phyloP scores from a whole-genome alignment of 2,113 vertebrate genomes.

The Pollachius pollachius region DNA sequence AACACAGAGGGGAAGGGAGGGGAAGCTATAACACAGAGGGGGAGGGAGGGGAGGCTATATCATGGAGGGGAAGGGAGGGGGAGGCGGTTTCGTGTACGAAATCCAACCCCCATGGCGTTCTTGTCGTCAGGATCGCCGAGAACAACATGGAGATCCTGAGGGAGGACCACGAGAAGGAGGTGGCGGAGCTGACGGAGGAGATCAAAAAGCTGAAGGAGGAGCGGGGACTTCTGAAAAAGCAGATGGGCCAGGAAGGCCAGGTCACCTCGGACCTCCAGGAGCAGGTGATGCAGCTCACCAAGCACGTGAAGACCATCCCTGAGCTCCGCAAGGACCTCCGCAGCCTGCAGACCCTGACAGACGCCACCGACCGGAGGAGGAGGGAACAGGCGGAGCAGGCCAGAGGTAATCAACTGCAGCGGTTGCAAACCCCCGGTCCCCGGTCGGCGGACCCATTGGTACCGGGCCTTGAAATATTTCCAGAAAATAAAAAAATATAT shows the following conservation, averaged over 20 bases:
- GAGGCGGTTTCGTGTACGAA: not conserved
- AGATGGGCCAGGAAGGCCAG: conserved; percentile 73
- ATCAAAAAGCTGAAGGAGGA: conserved; percentile 79
- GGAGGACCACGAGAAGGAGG: conserved; percentile 80
- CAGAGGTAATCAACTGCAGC: conserved; percentile 72
- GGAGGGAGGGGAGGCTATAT: too few relatives aligned
- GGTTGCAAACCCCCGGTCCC: too few relatives aligned
- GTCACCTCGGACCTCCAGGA: conserved; percentile 75
- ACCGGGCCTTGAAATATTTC: too few relatives aligned
- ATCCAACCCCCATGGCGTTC: not conserved
- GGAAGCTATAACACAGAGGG: too few relatives aligned
- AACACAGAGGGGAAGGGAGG: not conserved
- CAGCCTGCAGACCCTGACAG: conserved; percentile 81
- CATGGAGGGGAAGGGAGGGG: too few relatives aligned
- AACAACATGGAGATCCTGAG: conserved; percentile 84
- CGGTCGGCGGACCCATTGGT: too few relatives aligned
- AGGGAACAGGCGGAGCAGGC: conserved; percentile 83
- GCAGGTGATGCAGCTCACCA: conserved; percentile 81
- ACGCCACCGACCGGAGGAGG: conserved; percentile 80
- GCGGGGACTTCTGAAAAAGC: conserved; percentile 67
- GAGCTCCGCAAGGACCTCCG: conserved; percentile 88
- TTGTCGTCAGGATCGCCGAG: conserved; percentile 80
- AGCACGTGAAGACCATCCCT: conserved; percentile 83
- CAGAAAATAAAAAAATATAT: too few relatives aligned
- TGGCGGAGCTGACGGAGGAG: conserved; percentile 78